These are phyloP conservation scores for Sebastes elongatus DNA, from an alignment of 2,797 vertebrate species.

Conservation along the genomic window DNA sequence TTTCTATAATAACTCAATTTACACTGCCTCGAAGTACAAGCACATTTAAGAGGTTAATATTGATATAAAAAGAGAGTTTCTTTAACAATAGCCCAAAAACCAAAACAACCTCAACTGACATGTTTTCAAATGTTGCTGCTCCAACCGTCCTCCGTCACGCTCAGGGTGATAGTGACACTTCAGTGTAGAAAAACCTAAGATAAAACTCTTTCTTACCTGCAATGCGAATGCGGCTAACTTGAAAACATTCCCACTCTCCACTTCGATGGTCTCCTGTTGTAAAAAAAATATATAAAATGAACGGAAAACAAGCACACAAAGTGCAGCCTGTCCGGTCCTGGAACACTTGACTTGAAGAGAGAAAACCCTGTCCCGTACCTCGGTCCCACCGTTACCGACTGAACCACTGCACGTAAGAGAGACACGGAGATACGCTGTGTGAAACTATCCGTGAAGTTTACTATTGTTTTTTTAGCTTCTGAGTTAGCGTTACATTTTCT, in stretches of 20 bases:
- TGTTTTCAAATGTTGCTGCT: slow-evolving; percentile 56
- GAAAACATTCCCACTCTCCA: slow-evolving; percentile 92
- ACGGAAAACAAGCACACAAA: slow-evolving; percentile 6
- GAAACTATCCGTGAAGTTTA: not conserved
- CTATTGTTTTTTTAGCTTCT: fast-evolving
- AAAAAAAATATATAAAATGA: not conserved
- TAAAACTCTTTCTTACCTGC: slow-evolving; percentile 88
- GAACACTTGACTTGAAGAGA: slow-evolving; percentile 72
- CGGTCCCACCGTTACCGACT: slow-evolving; percentile 81
- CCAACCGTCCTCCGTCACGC: slow-evolving; percentile 36
- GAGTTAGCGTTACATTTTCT: not conserved
- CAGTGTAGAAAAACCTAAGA: slow-evolving; percentile 27
- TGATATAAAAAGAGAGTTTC: not conserved
- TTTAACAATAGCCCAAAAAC: slow-evolving; percentile 14
- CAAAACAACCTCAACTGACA: slow-evolving; percentile 6
- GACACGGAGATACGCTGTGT: not conserved
- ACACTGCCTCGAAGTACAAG: not conserved
- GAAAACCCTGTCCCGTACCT: slow-evolving; percentile 76
- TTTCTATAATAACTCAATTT: not conserved
- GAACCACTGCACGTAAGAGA: slow-evolving; percentile 77
- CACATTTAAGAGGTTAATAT: not conserved
- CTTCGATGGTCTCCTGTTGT: slow-evolving; percentile 90
- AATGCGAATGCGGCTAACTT: slow-evolving; percentile 92
- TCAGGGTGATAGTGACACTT: slow-evolving; percentile 18
- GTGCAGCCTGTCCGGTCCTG: slow-evolving; percentile 1